phyloP scores from a whole-genome alignment of 2,797 vertebrate genomes.

The Borostomias antarcticus region DNA sequence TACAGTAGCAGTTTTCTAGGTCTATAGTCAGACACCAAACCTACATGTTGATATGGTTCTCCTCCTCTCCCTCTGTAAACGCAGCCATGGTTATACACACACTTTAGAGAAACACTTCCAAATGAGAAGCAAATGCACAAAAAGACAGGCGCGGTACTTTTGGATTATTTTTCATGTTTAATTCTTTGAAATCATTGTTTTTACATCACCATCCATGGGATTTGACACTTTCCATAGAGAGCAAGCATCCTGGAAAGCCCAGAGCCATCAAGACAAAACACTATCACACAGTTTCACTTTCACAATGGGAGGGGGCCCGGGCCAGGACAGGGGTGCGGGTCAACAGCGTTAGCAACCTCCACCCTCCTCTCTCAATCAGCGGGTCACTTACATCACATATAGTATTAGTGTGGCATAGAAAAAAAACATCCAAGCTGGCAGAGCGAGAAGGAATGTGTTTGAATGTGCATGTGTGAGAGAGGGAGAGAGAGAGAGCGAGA shows the following conservation, averaged over 20 bases:
- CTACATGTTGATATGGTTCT: too few species aligned
- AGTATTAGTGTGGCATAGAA: conserved; percentile 73
- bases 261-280: conserved; percentile 72
- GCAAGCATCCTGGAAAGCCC: conserved; percentile 72
- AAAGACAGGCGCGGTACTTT: conserved; percentile 22
- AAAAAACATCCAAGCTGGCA: conserved; percentile 70
- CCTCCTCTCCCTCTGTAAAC: too few species aligned
- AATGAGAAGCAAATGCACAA: background rate
- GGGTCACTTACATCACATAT: conserved; percentile 73
- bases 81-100: too few species aligned
- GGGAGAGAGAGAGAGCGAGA: too few species aligned
- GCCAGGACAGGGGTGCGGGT: conserved; percentile 40
- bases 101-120: too few species aligned
- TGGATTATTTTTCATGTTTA: conserved; percentile 45
- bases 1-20: too few species aligned
- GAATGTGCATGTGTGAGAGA: conserved; percentile 46
- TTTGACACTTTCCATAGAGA: conserved; percentile 69
- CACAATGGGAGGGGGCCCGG: conserved; percentile 50
- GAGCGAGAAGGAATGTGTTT: conserved; percentile 58
- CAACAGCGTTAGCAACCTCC: conserved; percentile 64
- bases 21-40: too few species aligned
- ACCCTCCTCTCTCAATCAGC: conserved; percentile 61
- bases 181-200: conserved; percentile 61
- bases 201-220: conserved; percentile 69
- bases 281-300: conserved; percentile 75